Conservation (phyloP, 2,113 vertebrate genomes). For the Typhlomys cinereus region DNA sequence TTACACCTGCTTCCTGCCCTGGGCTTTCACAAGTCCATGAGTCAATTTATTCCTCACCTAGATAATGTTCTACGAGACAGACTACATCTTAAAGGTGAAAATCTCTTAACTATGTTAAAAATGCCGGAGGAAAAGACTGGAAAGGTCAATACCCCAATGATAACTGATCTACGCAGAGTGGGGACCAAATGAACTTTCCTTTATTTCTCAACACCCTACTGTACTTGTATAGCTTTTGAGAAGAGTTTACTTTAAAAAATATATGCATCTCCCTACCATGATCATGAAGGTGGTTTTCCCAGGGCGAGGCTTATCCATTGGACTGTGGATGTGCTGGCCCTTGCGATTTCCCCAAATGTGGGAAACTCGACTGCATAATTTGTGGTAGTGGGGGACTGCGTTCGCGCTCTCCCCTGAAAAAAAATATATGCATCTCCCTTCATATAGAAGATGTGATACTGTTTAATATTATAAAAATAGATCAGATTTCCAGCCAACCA, state of each 20-base stretch:
- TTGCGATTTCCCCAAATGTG: no score
- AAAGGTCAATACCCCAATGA: neutral
- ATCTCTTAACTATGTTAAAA: conserved; percentile 51
- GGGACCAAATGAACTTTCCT: neutral
- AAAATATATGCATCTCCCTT: neutral
- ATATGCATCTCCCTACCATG: neutral
- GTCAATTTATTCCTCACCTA: conserved; percentile 18
- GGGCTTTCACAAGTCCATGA: conserved; percentile 45
- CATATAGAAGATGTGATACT: neutral
- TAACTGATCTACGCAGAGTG: neutral
- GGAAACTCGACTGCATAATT: no score
- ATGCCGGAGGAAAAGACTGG: neutral
- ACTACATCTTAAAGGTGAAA: conserved; percentile 56
- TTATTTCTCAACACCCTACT: neutral
- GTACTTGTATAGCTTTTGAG: neutral
- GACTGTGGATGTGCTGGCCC: no score
- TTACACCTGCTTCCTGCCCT: conserved; percentile 50
- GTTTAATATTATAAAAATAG: neutral
- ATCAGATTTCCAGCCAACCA: neutral
- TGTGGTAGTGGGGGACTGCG: no score
- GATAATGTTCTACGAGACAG: conserved; percentile 34
- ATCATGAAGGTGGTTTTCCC: no score
- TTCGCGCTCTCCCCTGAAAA: no score
- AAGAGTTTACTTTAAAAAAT: neutral
- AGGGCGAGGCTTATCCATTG: no score